phyloP scores from a whole-genome alignment of 2,888 invertebrate species.

The Gortyna flavago region DNA sequence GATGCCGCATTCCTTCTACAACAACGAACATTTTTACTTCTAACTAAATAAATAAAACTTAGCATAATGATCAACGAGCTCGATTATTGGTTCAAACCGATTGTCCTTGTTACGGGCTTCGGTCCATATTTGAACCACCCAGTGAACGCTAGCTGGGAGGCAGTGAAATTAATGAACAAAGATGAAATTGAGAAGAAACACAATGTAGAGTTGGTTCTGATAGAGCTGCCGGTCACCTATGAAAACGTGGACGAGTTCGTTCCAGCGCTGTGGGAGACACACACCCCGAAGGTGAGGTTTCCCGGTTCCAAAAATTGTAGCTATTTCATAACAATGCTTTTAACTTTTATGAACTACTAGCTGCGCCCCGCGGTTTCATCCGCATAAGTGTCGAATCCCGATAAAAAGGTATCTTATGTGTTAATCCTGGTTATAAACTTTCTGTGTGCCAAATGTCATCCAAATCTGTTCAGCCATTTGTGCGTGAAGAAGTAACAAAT shows the following conservation, averaged over 20 bases:
- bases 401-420: too few species aligned
- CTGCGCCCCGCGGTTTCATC: too few species aligned
- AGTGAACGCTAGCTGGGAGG: conserved; percentile 96
- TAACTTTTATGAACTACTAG: too few species aligned
- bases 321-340: background rate
- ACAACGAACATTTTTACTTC: background rate
- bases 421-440: too few species aligned
- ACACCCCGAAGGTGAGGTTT: conserved; percentile 92
- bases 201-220: conserved; percentile 80
- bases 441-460: too few species aligned
- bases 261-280: conserved; percentile 92
- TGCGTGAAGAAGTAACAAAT: too few species aligned
- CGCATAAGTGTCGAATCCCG: too few species aligned
- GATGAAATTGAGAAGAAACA: conserved; percentile 87
- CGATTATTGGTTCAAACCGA: conserved; percentile 78
- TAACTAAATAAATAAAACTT: conserved; percentile 2
- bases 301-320: too few species aligned
- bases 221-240: conserved; percentile 94
- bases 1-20: background rate
- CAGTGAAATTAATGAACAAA: conserved; percentile 91
- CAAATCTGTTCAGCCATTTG: too few species aligned
- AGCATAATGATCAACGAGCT: conserved; percentile 72
- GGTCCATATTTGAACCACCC: conserved; percentile 93
- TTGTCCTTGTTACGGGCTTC: conserved; percentile 93
- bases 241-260: conserved; percentile 91